Conservation (phyloP, 2,797 vertebrate genomes). For the Crax fasciolata region DNA sequence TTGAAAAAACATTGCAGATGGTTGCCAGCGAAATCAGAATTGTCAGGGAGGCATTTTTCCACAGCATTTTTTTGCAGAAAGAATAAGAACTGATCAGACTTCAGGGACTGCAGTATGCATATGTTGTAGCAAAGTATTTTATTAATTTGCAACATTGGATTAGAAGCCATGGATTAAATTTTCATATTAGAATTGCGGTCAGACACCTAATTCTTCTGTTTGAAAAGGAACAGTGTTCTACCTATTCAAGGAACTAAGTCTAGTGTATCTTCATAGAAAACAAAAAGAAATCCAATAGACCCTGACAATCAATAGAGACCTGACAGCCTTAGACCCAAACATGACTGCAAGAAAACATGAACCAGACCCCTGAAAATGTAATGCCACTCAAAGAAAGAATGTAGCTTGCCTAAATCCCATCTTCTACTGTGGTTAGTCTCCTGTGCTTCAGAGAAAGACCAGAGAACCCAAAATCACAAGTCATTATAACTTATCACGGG, state of each 20-base stretch:
- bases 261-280: not conserved
- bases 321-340: not conserved
- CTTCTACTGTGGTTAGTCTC: conserved; percentile 5
- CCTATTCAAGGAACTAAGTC: not conserved
- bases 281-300: not conserved
- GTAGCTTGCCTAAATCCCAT: not conserved
- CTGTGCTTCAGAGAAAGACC: conserved; percentile 5
- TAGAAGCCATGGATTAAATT: not conserved
- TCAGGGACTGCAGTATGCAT: not conserved
- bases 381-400: not conserved
- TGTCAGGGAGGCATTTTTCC: not conserved
- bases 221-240: not conserved
- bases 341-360: not conserved
- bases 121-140: not conserved
- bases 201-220: not conserved
- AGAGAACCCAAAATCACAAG: conserved; percentile 15
- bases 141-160: not conserved
- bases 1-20: not conserved
- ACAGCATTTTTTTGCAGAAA: not conserved
- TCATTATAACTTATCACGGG: conserved; percentile 1
- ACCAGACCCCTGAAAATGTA: conserved; percentile 13
- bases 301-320: not conserved
- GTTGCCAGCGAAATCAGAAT: not conserved
- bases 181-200: not conserved
- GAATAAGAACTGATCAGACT: not conserved